Base-by-base conservation (phyloP, 2,797 vertebrate genomes). In the Hyperoplus lanceolatus region DNA sequence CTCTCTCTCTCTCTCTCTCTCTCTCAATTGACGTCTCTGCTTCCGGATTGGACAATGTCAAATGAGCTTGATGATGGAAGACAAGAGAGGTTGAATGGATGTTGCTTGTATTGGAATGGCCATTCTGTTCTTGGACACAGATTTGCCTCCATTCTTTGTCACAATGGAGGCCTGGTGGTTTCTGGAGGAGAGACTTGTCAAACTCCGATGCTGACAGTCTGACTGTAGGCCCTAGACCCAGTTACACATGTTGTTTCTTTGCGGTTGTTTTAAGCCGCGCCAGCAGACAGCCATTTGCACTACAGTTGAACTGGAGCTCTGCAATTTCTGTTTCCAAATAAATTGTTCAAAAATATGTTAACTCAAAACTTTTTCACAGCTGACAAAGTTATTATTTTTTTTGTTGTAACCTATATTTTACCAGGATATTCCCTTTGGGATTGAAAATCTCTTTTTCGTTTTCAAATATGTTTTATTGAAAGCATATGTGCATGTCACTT, bases 1-100 rank as follows among this genome's bases (percentile, higher is more conserved):
- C 29, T 69, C 55, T 51, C 69, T 78, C 60, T 54, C 38, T 78
- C 77, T 14, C 4, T 42, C n/a, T 55, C 45, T 65, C 64, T 54
- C 18, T 70, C 70, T 80, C 71, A 76, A 62, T 81, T 29, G 58
- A 66, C 57, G 46, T 80, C 57, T 89, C 64, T 61, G 80, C 74
- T 81, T 90, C 85, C 82, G 75, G 77, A 76, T 84, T 69, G 80
- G 66, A 90, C 87, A 87, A 87, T 81, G 86, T 90, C 72, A 87
- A 89, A 90, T 80, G 86, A 90, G 90, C 85, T 80, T 12, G 56
- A 79, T 87, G 92, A 89, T 89, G 79, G 87, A 89, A 86, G 48
- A 87, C 81, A 61, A 81, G 77, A 76, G 78, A 51, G 75, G 65
- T 38, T 90, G 85, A 90, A 90, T 90, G 81, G 86, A 62, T 82